A percentile compares a stretch with the other conserved stretches of the same genome.
These are phyloP conservation scores for Antechinus stuartii DNA, from an alignment of 2,113 vertebrate species.

Conservation along the genomic window DNA sequence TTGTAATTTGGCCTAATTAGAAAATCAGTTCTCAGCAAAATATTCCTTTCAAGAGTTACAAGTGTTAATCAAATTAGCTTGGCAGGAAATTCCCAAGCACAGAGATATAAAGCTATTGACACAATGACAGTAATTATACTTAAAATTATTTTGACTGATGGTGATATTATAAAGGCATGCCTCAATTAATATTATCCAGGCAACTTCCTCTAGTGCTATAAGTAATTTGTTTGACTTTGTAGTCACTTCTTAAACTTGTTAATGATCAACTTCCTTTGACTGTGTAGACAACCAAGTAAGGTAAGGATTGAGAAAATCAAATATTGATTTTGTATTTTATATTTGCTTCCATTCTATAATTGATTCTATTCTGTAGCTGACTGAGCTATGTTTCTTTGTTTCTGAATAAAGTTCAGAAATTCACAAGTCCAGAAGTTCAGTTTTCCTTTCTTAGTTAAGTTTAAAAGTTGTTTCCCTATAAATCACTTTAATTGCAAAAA, in stretches of 20 bases:
- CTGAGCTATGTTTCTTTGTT: not conserved
- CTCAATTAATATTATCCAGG: not conserved
- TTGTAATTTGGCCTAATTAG: not conserved
- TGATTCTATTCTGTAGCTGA: not conserved
- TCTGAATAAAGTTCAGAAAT: not conserved
- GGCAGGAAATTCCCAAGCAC: slow-evolving; percentile 13
- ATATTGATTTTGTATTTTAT: not conserved
- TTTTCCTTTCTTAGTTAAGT: no score
- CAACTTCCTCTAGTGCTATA: slow-evolving; percentile 16
- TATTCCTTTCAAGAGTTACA: slow-evolving; percentile 21
- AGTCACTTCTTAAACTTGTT: not conserved
- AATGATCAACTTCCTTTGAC: slow-evolving; percentile 47
- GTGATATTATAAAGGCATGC: slow-evolving; percentile 7
- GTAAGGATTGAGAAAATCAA: not conserved
- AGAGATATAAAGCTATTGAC: not conserved
- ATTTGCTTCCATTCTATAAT: not conserved
- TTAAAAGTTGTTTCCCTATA: no score
- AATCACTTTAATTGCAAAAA: no score
- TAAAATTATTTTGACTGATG: slow-evolving; percentile 20
- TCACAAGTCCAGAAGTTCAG: no score
- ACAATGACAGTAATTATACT: slow-evolving; percentile 9
- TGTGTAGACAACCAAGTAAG: slow-evolving; percentile 7
- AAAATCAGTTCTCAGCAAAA: not conserved
- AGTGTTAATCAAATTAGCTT: slow-evolving; percentile 29
- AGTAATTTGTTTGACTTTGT: slow-evolving; percentile 4